Conservation (phyloP, 2,113 vertebrate genomes). For the Indicator indicator region DNA sequence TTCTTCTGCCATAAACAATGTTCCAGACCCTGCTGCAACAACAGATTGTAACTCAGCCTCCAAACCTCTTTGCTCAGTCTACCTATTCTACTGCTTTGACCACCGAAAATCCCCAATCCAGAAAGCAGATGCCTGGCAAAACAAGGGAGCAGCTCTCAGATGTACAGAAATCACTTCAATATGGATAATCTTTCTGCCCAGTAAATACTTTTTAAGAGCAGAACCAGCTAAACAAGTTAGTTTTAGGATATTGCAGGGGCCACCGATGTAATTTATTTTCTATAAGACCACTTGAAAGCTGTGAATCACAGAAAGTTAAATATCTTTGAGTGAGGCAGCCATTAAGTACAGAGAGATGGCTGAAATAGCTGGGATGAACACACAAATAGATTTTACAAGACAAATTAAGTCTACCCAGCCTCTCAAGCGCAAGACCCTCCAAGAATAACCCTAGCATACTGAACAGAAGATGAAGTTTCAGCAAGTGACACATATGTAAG, state of each 20-base stretch:
- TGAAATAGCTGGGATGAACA: not conserved
- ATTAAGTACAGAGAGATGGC: not conserved
- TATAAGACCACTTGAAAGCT: not conserved
- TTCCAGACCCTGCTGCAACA: not conserved
- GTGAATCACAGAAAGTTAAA: not conserved
- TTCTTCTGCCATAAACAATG: not conserved
- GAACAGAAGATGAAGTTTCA: not conserved
- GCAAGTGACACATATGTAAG: rapidly evolving
- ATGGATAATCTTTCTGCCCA: not conserved
- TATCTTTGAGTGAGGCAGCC: not conserved
- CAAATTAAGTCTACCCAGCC: not conserved
- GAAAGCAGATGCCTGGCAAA: not conserved
- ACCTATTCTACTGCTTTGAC: not conserved
- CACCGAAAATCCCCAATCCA: not conserved
- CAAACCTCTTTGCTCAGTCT: not conserved
- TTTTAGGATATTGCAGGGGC: not conserved
- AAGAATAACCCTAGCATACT: not conserved
- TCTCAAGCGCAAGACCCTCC: not conserved
- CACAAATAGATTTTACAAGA: not conserved
- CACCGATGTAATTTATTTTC: not conserved
- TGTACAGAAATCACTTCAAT: not conserved
- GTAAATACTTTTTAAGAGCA: not conserved
- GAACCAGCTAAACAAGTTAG: not conserved
- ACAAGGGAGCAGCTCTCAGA: not conserved
- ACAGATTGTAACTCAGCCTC: not conserved